Conservation (phyloP, 2,113 vertebrate genomes). For the Cisticola juncidis region DNA sequence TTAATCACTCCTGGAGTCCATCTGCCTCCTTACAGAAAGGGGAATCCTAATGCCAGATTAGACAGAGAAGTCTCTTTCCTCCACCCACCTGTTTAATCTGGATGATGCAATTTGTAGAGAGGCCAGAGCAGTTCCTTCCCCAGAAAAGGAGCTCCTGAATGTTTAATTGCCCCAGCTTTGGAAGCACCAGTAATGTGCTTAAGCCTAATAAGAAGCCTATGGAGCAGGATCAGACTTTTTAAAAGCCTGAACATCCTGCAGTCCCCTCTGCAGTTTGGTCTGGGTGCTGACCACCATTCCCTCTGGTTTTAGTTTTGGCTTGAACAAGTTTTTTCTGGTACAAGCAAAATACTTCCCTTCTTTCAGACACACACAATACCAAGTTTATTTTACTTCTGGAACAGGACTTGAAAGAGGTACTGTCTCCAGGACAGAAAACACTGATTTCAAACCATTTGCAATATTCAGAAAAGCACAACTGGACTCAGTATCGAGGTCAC, state of each 20-base stretch:
- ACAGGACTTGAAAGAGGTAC: neutral
- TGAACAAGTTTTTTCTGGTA: neutral
- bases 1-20: neutral
- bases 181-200: neutral
- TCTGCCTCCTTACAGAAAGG: neutral
- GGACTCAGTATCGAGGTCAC: neutral
- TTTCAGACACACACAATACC: neutral
- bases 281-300: neutral
- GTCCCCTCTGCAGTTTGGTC: neutral
- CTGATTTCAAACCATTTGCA: slow-evolving; percentile 5
- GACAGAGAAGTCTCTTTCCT: neutral
- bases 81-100: neutral
- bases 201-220: neutral
- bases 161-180: neutral
- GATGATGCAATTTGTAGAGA: neutral
- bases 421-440: neutral
- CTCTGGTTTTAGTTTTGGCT: neutral
- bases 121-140: neutral
- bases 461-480: neutral
- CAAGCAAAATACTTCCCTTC: neutral
- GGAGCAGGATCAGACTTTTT: neutral
- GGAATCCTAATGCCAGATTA: slow-evolving; percentile 1
- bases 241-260: neutral
- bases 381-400: neutral
- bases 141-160: neutral